Evolutionary conservation across 2,797 vertebrate species (phyloP).

Genomic region (Poecilia wingei): DNA sequence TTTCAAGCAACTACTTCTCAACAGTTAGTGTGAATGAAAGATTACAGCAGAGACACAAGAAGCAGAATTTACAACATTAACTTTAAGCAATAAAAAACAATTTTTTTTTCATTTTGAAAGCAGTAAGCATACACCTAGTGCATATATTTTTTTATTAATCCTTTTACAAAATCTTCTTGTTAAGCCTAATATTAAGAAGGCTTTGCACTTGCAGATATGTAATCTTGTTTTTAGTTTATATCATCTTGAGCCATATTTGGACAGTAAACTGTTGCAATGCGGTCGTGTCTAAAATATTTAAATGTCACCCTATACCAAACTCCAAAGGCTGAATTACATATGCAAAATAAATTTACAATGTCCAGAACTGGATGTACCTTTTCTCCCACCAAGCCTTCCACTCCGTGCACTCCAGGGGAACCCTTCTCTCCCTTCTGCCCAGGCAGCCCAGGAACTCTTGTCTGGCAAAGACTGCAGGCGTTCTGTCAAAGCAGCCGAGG

Average conservation of each 20-base stretch:
- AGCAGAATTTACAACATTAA: background rate
- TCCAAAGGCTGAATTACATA: constrained; percentile 7
- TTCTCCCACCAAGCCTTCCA: constrained; percentile 67
- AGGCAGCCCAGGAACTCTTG: constrained; percentile 80
- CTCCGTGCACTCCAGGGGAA: constrained; percentile 72
- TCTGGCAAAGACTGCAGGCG: constrained; percentile 86
- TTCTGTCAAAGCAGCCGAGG: constrained; percentile 76
- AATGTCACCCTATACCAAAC: background rate
- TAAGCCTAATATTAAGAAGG: background rate
- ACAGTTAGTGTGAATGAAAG: background rate
- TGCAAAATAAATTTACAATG: constrained; percentile 23
- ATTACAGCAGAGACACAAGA: background rate
- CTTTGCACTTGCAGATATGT: background rate
- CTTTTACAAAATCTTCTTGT: background rate
- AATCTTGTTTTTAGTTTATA: background rate
- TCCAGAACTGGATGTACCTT: constrained; percentile 74
- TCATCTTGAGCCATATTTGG: background rate
- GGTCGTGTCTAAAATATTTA: background rate
- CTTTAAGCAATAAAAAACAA: background rate
- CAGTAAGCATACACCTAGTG: background rate
- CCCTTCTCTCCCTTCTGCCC: constrained; percentile 86
- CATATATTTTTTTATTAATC: background rate
- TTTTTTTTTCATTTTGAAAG: background rate
- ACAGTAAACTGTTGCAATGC: background rate
- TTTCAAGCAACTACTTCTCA: background rate